phyloP scores from a whole-genome alignment of 2,113 vertebrate species.

The Neodon shergylaensis region DNA sequence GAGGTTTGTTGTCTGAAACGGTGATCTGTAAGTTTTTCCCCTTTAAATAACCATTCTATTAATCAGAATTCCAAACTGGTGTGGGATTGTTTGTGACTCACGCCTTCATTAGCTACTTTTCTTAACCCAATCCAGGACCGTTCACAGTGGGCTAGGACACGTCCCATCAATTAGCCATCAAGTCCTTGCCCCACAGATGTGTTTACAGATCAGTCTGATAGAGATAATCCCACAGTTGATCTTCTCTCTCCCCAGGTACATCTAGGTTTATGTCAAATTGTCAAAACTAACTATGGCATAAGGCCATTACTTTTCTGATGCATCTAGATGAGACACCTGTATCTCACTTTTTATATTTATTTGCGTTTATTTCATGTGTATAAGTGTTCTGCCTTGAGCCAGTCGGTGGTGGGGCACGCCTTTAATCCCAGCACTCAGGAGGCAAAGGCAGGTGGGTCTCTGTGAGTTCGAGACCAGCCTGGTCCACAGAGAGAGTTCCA shows the following conservation, averaged over 20 bases:
- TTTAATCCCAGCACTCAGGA: too few relatives aligned
- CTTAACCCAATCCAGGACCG: background rate
- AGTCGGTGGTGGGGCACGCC: fast-evolving
- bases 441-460: too few relatives aligned
- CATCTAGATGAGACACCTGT: background rate
- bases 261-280: background rate
- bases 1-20: too few relatives aligned
- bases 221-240: background rate
- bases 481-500: too few relatives aligned
- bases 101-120: background rate
- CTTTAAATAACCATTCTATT: too few relatives aligned
- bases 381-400: background rate
- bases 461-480: too few relatives aligned
- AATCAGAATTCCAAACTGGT: too few relatives aligned
- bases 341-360: background rate
- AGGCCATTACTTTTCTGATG: background rate
- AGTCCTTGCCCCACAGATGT: background rate
- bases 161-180: background rate
- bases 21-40: too few relatives aligned
- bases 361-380: background rate
- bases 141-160: background rate
- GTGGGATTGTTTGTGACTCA: too few relatives aligned
- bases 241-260: too few relatives aligned
- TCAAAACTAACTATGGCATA: background rate
- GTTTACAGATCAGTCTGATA: background rate